Evolutionary conservation across 2,797 vertebrate genomes (phyloP).

Genomic region (Acrossocheilus fasciatus): DNA sequence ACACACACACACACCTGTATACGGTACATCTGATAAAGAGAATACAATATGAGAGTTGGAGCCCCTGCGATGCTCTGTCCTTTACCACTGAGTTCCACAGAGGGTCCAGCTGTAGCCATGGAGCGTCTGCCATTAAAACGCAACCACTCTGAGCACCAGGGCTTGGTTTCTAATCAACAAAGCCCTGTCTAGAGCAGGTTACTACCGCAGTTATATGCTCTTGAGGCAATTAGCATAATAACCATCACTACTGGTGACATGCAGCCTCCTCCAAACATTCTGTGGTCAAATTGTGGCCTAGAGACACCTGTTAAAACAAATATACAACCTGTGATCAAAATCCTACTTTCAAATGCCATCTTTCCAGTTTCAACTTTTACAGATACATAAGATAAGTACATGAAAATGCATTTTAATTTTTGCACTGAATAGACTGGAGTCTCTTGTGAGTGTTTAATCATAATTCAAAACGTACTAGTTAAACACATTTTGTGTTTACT

Average conservation of each 20-base stretch:
- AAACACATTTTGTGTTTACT: not conserved
- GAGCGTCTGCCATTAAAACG: conserved; percentile 35
- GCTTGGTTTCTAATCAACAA: conserved; percentile 33
- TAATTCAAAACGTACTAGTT: not conserved
- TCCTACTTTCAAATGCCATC: not conserved
- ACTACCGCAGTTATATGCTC: conserved; percentile 2
- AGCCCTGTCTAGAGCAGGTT: conserved; percentile 30
- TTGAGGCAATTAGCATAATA: not conserved
- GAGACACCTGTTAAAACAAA: not conserved
- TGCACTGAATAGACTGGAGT: not conserved
- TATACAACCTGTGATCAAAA: not conserved
- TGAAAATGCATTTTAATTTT: not conserved
- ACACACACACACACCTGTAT: not conserved
- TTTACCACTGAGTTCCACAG: conserved; percentile 22
- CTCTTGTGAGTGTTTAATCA: not conserved
- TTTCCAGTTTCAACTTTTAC: not conserved
- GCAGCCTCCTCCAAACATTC: conserved; percentile 9
- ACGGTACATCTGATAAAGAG: not conserved
- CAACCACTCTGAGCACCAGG: not conserved
- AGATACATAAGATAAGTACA: not conserved
- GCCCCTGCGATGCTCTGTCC: conserved; percentile 12
- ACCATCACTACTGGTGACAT: conserved; percentile 27
- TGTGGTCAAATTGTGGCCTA: not conserved
- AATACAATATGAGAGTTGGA: conserved; percentile 10
- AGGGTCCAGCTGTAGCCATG: conserved; percentile 40